Percentiles rank a stretch among this genome's conserved stretches.
Evolutionary conservation across 2,888 invertebrate species (phyloP).

Genomic region (Notodromas monacha): DNA sequence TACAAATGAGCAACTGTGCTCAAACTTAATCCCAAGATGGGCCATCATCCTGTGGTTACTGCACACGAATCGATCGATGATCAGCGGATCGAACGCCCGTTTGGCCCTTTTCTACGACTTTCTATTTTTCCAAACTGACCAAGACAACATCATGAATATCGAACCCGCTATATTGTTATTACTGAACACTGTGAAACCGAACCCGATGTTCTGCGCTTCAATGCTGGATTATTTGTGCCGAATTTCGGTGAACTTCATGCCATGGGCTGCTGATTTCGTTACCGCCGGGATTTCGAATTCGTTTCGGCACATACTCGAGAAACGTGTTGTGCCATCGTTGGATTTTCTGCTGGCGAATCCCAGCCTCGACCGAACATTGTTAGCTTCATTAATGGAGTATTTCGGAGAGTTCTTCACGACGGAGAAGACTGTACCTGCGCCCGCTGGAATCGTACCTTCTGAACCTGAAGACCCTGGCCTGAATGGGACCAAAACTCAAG

Average conservation of each 20-base stretch:
- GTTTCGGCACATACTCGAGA: slow-evolving; percentile 50
- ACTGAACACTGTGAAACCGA: slow-evolving; percentile 34
- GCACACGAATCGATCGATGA: slow-evolving; percentile 53
- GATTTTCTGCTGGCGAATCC: slow-evolving; percentile 57
- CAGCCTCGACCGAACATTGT: slow-evolving; percentile 47
- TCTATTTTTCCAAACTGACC: slow-evolving; percentile 61
- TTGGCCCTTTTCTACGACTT: slow-evolving; percentile 71
- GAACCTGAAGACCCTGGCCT: no score
- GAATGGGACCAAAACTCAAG: no score
- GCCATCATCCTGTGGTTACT: slow-evolving; percentile 76
- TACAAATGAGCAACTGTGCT: slow-evolving; percentile 59
- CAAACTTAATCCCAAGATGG: slow-evolving; percentile 81
- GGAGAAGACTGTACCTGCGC: slow-evolving; percentile 8
- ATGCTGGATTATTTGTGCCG: slow-evolving; percentile 59
- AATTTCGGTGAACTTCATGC: slow-evolving; percentile 36
- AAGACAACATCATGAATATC: slow-evolving; percentile 81
- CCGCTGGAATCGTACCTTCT: no score
- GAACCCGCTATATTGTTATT: slow-evolving; percentile 14
- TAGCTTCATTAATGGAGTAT: slow-evolving; percentile 50
- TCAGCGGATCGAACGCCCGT: slow-evolving; percentile 58
- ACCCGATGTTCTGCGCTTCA: slow-evolving; percentile 61
- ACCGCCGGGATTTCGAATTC: slow-evolving; percentile 47
- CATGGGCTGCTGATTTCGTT: slow-evolving; percentile 40
- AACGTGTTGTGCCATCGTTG: slow-evolving; percentile 56
- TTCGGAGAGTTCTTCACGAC: slow-evolving; percentile 58